Base-by-base conservation (phyloP, 2,113 vertebrate genomes). In the Channa maculata region DNA sequence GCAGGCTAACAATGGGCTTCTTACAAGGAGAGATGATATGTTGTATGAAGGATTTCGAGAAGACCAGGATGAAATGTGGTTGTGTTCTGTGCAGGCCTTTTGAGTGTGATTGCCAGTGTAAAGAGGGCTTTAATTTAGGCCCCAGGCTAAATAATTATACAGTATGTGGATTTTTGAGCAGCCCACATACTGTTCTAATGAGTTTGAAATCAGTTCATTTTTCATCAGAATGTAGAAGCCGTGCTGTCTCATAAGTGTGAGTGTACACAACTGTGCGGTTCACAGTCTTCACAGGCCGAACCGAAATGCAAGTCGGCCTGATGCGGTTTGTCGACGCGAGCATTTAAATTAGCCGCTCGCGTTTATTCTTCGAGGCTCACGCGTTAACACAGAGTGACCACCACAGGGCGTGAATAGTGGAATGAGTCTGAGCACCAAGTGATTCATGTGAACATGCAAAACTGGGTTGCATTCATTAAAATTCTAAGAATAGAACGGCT, bases 41-140 rank as follows among this genome's bases (percentile, higher is more conserved):
- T 4, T 39, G 13, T n/a, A 53, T 36, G 1, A 13, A 64, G 51
- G 51, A 79, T 48, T 53, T 71, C 39, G 57, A 71, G 6, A 34
- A 58, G 73, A 76, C 80, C 60, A 59, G 65, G 62, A 60, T 75
- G 78, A 76, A 77, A 54, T 36, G 67, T 57, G 54, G n/a, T 38
- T 5, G 57, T 64, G 65, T 45, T 77, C 41, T 55, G 53, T 7
- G 0, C 41, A 74, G 71, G 65, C 77, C 72, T 67, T 80, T 63
- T 59, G 44, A 83, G 63, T 65, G 11, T 63, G 79, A 85, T 88
- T 65, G 83, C 62, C 34, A 52, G 55, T 44, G 72, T 57, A 63
- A 76, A 87, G 67, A 70, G 24, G 48, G 67, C 71, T 90, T 80
- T 78, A 53, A 73, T 80, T 73, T 77, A 66, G 88, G 60, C 75